Base-by-base conservation (phyloP, 2,113 vertebrate species). In the Macquaria ambigua region DNA sequence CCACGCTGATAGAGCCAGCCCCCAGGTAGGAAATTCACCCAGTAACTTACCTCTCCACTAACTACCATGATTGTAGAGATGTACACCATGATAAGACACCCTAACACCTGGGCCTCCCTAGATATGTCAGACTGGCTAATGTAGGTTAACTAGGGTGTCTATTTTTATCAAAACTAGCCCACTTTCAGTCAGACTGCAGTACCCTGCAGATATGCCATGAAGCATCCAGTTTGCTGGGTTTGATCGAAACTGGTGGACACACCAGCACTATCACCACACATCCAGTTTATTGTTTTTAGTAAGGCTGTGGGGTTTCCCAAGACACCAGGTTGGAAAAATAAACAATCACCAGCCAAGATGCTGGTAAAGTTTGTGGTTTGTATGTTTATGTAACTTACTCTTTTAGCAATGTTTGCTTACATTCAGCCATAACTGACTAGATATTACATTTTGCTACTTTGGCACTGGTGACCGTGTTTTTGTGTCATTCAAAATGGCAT, bases 1-100 rank as follows among this genome's bases (percentile, higher is more conserved):
- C 98, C 89, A 99, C 98, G 37, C 96, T 99, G 39, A 97, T 99
- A 86, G 98, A 99, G 93, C 98, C 98, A 59, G 98, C 98, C 28
- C 94, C 97, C 93, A 98, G 97, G 98, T 99, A 96, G 86, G 91
- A 39, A 18, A 31, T 6, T 12, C 71, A 48, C 23, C 5, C 64
- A 43, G 7, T 11, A 11, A 43, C 20, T 53, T 11, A 8, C 43
- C 23, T 53, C 28, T 20, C 21, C 23, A 21, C 23, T 16, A 6
- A 8, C 34, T 43, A 28, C 15, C 55, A 15, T 21, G 8, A 2
- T 37, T 28, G 6, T 59, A 20, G 23, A 11, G 23, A 5, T 63
- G 28, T 28, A 10, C 14, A n/a, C 10, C 1, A 21, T 46, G 48
- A 52, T 68, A 3, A 50, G n/a, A 20, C 28, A 16, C 5, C 1